Percentiles rank a stretch among this genome's conserved stretches.
phyloP scores from a whole-genome alignment of 30 jellyfish, hydroid and myxozoan genomes.

The Turritopsis rubra region DNA sequence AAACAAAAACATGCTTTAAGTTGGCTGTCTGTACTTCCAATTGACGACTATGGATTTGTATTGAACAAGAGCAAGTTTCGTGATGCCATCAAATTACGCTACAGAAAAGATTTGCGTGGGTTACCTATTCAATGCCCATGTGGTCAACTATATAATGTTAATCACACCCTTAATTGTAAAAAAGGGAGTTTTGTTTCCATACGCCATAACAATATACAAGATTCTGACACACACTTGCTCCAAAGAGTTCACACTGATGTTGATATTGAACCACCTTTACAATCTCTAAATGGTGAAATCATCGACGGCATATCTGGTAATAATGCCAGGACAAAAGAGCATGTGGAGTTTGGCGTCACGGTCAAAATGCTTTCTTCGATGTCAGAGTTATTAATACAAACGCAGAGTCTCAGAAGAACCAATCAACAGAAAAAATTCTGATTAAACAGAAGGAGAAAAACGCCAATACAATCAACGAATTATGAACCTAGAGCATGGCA shows the following conservation, averaged over 20 bases:
- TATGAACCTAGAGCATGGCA: background rate
- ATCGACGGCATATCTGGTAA: too few species aligned
- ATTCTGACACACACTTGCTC: background rate
- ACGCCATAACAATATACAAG: background rate
- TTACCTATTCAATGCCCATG: background rate
- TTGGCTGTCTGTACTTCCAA: too few species aligned
- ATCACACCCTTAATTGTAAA: background rate
- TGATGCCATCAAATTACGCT: too few species aligned
- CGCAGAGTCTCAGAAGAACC: background rate
- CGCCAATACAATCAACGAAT: background rate
- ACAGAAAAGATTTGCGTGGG: too few species aligned
- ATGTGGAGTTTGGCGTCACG: background rate
- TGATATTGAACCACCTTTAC: background rate
- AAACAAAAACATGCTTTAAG: too few species aligned
- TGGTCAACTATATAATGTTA: background rate
- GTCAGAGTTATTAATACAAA: background rate
- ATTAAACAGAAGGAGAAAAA: background rate
- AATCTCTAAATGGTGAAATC: too few species aligned
- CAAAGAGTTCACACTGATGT: background rate
- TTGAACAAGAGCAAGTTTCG: too few species aligned
- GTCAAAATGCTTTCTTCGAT: background rate
- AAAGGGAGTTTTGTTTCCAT: background rate
- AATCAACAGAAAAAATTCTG: background rate
- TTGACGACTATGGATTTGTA: too few species aligned
- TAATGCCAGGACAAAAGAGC: background rate